These are phyloP conservation scores for Meda fulgida DNA, from an alignment of 2,797 vertebrate genomes.

Conservation along the genomic window DNA sequence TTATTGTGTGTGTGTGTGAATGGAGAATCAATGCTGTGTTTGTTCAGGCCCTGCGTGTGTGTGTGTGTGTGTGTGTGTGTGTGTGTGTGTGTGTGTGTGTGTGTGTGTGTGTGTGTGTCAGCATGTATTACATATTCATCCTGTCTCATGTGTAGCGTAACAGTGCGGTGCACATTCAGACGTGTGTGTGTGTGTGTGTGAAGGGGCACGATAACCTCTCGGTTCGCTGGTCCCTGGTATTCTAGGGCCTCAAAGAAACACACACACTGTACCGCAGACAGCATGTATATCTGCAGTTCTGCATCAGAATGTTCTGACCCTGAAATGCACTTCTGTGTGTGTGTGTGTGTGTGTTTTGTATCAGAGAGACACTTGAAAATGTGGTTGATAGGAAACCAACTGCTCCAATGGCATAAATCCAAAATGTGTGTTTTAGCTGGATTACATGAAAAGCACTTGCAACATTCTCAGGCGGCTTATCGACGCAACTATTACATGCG, in stretches of 20 bases:
- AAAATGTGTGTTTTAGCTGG: conserved; percentile 3
- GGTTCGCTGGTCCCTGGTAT: neutral
- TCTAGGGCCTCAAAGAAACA: neutral
- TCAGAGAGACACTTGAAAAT: neutral
- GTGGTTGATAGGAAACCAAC: conserved; percentile 15
- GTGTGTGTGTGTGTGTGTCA: conserved; percentile 9
- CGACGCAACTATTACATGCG: no score
- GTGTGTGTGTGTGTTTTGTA: no score
- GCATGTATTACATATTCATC: conserved; percentile 3
- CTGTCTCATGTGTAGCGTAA: neutral
- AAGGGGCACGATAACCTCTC: neutral
- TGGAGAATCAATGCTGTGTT: neutral
- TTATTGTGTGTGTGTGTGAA: conserved; percentile 35
- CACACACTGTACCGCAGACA: neutral
- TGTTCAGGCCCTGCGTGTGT: conserved; percentile 38
- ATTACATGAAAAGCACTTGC: neutral
- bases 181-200: neutral
- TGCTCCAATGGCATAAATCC: conserved; percentile 14
- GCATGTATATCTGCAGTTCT: neutral
- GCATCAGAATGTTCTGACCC: conserved; percentile 24
- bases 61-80: conserved; percentile 12
- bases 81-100: conserved; percentile 37
- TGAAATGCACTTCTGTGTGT: neutral
- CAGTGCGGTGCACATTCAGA: neutral
- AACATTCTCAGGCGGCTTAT: neutral